phyloP scores from a whole-genome alignment of 2,888 invertebrate genomes.

The Mesochorus sp. region DNA sequence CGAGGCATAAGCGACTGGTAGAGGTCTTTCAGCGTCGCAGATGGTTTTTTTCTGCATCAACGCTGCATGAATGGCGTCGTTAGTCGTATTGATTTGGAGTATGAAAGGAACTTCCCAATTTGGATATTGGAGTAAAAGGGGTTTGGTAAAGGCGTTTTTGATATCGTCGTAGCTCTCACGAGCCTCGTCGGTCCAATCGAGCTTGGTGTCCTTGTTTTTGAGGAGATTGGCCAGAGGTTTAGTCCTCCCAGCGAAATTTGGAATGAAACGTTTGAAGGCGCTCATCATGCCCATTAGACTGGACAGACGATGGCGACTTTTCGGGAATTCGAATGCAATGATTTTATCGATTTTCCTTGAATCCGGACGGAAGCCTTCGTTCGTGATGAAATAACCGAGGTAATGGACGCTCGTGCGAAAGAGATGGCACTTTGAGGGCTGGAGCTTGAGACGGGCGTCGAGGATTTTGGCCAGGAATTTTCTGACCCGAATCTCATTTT shows the following conservation, averaged over 20 bases:
- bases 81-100: neutral
- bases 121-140: constrained; percentile 41
- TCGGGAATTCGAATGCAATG: neutral
- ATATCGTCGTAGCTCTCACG: constrained; percentile 17
- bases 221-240: constrained; percentile 3
- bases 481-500: constrained; percentile 22
- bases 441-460: constrained; percentile 21
- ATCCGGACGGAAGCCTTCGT: constrained; percentile 16
- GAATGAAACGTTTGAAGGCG: constrained; percentile 32
- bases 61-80: constrained; percentile 21
- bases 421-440: constrained; percentile 23
- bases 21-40: neutral
- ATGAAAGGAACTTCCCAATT: constrained; percentile 36
- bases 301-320: neutral
- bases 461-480: constrained; percentile 14
- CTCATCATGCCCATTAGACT: constrained; percentile 26
- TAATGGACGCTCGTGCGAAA: neutral
- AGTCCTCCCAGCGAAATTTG: constrained; percentile 11
- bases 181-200: constrained; percentile 20
- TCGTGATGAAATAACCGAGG: constrained; percentile 16
- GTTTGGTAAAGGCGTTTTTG: neutral
- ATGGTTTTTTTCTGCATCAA: constrained; percentile 1
- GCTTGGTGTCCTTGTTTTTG: neutral
- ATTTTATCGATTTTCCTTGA: neutral
- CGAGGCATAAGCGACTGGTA: constrained; percentile 48